phyloP scores from a whole-genome alignment of 2,113 vertebrate genomes.

The Phoxinus phoxinus region DNA sequence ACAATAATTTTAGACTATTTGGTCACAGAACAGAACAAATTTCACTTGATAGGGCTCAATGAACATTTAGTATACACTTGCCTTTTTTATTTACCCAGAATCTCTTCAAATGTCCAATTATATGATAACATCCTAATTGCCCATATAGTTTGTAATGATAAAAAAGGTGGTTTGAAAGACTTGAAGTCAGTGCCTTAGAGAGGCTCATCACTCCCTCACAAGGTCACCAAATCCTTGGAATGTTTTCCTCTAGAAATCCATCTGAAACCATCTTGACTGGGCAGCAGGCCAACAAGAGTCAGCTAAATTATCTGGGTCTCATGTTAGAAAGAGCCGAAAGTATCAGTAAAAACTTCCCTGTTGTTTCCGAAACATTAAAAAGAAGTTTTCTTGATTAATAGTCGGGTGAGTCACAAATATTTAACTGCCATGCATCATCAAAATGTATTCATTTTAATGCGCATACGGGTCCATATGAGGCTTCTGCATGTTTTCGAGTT shows the following conservation, averaged over 20 bases:
- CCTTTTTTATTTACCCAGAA: neutral
- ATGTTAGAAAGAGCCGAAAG: constrained; percentile 65
- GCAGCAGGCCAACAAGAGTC: constrained; percentile 24
- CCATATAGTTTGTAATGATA: neutral
- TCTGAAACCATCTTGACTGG: constrained; percentile 35
- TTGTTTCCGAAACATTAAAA: constrained; percentile 33
- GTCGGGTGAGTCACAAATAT: neutral
- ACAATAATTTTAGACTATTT: neutral
- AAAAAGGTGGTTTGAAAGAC: neutral
- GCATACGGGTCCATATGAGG: neutral
- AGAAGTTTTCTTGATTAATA: neutral
- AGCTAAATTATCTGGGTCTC: constrained; percentile 61
- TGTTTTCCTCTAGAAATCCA: constrained; percentile 41
- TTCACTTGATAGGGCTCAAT: neutral
- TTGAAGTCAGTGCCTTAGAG: neutral
- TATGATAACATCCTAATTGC: neutral
- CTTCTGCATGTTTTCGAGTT: neutral
- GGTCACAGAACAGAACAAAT: neutral
- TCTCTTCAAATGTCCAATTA: neutral
- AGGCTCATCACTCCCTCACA: constrained; percentile 18
- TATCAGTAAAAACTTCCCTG: constrained; percentile 56
- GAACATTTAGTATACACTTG: neutral
- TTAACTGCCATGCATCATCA: neutral
- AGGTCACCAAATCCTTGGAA: constrained; percentile 40
- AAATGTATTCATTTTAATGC: neutral